Percentiles rank a stretch among this genome's conserved stretches.
Evolutionary conservation across 2,797 vertebrate genomes (phyloP).

Genomic region (Phalloptychus januarius): DNA sequence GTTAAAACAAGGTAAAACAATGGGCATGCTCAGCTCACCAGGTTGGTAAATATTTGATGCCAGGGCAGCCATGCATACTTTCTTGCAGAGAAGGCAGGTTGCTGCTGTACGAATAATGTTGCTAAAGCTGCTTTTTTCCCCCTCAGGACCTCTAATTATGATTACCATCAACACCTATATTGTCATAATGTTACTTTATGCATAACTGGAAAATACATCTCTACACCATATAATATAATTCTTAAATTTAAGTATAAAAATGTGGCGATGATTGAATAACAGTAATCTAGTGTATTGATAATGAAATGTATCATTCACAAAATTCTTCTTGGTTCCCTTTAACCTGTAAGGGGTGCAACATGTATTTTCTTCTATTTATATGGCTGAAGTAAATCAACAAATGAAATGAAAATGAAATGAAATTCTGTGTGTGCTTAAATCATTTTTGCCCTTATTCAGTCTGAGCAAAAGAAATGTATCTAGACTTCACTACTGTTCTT

Average conservation of each 20-base stretch:
- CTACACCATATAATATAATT: background rate
- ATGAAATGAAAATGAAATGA: background rate
- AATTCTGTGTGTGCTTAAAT: conserved; percentile 5
- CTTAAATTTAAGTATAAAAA: too few relatives aligned
- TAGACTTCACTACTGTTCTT: conserved; percentile 39
- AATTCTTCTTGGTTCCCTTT: background rate
- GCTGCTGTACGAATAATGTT: conserved; percentile 22
- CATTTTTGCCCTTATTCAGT: conserved; percentile 28
- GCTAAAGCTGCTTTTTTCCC: conserved; percentile 1
- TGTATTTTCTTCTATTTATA: background rate
- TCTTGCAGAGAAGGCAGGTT: conserved; percentile 26
- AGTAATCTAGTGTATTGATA: background rate
- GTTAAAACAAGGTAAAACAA: conserved; percentile 38
- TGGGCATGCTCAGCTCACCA: conserved; percentile 42
- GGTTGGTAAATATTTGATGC: conserved; percentile 76
- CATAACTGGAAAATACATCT: background rate
- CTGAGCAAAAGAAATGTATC: conserved; percentile 33
- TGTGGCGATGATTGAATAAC: background rate
- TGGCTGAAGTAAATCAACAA: background rate
- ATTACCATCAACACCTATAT: background rate
- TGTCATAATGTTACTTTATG: background rate
- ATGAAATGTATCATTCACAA: background rate
- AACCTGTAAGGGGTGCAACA: too few relatives aligned
- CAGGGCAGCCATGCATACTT: conserved; percentile 59
- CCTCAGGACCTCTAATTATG: background rate